Base-by-base conservation (phyloP, 1,140 invertebrate species). In the Drosophila sproati region DNA sequence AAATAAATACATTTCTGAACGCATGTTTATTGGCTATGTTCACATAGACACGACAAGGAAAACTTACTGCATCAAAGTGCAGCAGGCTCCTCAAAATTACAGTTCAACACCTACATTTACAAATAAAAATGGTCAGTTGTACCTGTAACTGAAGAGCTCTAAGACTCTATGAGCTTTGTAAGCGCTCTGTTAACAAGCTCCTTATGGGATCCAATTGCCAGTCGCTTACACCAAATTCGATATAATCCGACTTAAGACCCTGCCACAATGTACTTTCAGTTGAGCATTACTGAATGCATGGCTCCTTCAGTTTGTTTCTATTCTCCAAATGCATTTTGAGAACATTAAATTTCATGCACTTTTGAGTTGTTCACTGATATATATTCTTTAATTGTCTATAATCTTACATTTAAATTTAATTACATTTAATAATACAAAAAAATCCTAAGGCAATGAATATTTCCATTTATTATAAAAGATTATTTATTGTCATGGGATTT, bases 121-220 rank as follows among this genome's bases (percentile, higher is more conserved):
- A 34, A 10, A 8, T 5, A 8, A 20, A 45, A 34, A 6, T 35
- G 8, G 8, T 3, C 20, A 29, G 28, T 2, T 28, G n/a, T 45
- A 47, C 41, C 41, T 67, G 54, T 39, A 48, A 39, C 54, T 37
- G 32, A 31, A 6, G 34, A 5, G 8, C 2, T 29, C 3, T 35
- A 29, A 57, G 35, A 2, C 8, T 34, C 57, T 43, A 45, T 69
- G 62, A 47, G 32, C 61, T 48, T 29, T 76, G 60, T 74, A 61
- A 80, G 43, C 50, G 55, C 55, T 64, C 69, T 71, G 66, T 80
- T 60, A 69, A 64, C 78, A 75, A 80, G 68, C 52, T 62, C 60
- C 57, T 41, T 52, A 8, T 66, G 35, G 39, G 12, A 12, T 48
- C 35, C 28, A 51, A 50, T 72, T 66, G 41, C 35, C 54, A 72